Evolutionary conservation across 2,797 vertebrate genomes (phyloP).

Genomic region (Artibeus jamaicensis): DNA sequence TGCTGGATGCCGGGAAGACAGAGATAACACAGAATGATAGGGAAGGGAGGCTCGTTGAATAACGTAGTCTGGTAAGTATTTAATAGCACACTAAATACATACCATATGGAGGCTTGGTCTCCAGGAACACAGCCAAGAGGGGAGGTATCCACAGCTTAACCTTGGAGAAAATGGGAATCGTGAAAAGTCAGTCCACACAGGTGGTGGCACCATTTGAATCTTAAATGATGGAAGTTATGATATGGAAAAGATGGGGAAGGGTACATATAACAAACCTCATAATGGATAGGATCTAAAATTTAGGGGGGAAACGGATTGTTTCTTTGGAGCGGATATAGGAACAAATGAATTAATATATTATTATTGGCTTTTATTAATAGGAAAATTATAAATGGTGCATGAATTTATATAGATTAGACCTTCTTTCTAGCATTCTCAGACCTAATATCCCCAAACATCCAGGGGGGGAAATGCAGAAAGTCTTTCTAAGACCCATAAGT

Average conservation of each 20-base stretch:
- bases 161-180: slow-evolving; percentile 2
- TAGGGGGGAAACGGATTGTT: neutral
- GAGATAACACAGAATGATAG: neutral
- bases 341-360: neutral
- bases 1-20: neutral
- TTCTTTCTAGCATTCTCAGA: neutral
- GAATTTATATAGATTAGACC: neutral
- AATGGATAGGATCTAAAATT: neutral
- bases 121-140: neutral
- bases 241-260: neutral
- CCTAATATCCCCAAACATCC: neutral
- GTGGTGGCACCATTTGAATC: neutral
- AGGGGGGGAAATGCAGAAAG: neutral
- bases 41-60: neutral
- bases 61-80: neutral
- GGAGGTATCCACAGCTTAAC: neutral
- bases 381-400: slow-evolving; percentile 18
- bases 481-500: neutral
- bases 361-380: slow-evolving; percentile 13
- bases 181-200: neutral
- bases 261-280: neutral
- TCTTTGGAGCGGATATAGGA: slow-evolving; percentile 6
- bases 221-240: neutral
- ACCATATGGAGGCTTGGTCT: neutral
- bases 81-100: neutral